Base-by-base conservation (phyloP, 2,888 invertebrate species). In the Oegoconia quadripuncta region DNA sequence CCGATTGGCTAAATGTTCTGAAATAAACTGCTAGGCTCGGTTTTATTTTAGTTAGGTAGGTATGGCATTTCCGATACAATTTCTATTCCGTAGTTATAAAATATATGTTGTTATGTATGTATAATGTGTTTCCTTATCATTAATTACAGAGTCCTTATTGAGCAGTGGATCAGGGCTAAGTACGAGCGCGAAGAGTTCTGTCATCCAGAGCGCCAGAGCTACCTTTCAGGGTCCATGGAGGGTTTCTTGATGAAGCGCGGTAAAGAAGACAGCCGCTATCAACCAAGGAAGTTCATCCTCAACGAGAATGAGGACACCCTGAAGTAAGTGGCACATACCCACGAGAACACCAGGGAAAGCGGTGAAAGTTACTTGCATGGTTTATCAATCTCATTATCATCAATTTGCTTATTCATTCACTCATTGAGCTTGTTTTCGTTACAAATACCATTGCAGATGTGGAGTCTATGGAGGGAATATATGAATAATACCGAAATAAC, bases 151-250 rank as follows among this genome's bases (percentile, higher is more conserved):
- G 93, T 96, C 30, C 84, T 97, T 38, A 90, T 95, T 42, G 95
- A 96, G 66, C 96, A 97, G 74, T 97, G 96, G 95, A 96, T 97
- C 47, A 89, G 93, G 50, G 96, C 96, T 4, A 97, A 97, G 77
- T 97, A 97, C 75, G 92, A 95, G 73, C 89, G 97, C 37, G 93
- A 94, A 77, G 97, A 97, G 67, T 97, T 97, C 74, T 92, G 92
- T 52, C 91, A 93, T 55, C 91, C 93, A 0, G 94, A 95, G 58
- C 89, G 93, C 18, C 96, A 95, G 69, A 90, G 89, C 48, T 97
- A 96, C 66, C 90, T 93, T 33, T 92, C 91, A 12, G 95, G 95
- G 4, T 89, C 90, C 33, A 95, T 95, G 93, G 95, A 95, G 74
- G 96, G 96, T 1, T 93, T 93, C 72, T 86, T 97, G 46, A 95